Percentiles rank a stretch among this genome's conserved stretches.
These are phyloP conservation scores for Siderastrea siderea DNA, from an alignment of 92 coral and sea anemone species.

Conservation along the genomic window DNA sequence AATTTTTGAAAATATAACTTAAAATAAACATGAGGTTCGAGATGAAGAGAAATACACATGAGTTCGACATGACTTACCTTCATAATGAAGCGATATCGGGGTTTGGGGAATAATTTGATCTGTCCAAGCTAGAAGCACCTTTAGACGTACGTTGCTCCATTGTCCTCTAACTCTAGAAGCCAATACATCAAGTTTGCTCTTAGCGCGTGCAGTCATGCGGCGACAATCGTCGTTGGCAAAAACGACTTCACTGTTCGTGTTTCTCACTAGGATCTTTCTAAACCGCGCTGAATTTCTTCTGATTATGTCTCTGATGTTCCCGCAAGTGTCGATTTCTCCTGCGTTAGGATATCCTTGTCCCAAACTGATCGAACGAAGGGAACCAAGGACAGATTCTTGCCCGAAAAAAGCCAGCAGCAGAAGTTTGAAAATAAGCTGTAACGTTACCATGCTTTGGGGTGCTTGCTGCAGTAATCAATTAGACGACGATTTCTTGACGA, in stretches of 20 bases:
- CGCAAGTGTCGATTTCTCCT: conserved; percentile 83
- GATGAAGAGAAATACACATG: too few relatives aligned
- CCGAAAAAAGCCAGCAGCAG: conserved; percentile 25
- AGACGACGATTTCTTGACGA: background rate
- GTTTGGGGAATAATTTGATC: conserved; percentile 71
- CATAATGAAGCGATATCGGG: conserved; percentile 85
- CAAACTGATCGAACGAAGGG: conserved; percentile 33
- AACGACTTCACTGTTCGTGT: conserved; percentile 73
- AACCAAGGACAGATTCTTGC: background rate
- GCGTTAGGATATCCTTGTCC: conserved; percentile 71
- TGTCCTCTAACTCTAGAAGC: conserved; percentile 76
- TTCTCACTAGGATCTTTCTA: conserved; percentile 88
- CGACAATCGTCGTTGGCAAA: conserved; percentile 86
- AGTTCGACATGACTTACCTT: conserved; percentile 72
- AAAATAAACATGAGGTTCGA: background rate
- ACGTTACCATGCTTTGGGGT: conserved; percentile 5
- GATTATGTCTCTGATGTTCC: conserved; percentile 90
- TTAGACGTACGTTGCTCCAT: conserved; percentile 72
- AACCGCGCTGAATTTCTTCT: conserved; percentile 90
- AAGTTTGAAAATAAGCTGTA: conserved; percentile 31
- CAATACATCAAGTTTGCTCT: conserved; percentile 91
- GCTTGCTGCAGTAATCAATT: background rate
- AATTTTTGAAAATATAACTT: too few relatives aligned
- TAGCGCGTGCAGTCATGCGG: conserved; percentile 93
- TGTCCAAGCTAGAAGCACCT: conserved; percentile 91